Conservation (phyloP, 1,140 invertebrate genomes). For the Solenopsis invicta region DNA sequence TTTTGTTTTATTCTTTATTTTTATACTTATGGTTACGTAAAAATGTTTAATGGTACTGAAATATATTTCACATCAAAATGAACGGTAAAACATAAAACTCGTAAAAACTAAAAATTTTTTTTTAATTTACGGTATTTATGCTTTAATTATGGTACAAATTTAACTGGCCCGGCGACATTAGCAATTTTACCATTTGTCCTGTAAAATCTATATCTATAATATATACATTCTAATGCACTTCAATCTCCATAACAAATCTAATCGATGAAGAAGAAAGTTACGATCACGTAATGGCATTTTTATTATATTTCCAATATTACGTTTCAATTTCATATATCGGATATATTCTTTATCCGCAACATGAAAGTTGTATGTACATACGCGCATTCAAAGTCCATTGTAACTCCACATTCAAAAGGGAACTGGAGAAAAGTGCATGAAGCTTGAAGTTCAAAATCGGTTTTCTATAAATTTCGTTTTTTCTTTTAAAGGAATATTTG, state of each 20-base stretch:
- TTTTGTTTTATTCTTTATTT: not conserved
- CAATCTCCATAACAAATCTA: not conserved
- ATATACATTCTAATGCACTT: not conserved
- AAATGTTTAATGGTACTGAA: not conserved
- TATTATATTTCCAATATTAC: conserved; percentile 32
- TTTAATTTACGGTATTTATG: not conserved
- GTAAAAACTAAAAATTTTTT: not conserved
- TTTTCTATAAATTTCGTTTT: not conserved
- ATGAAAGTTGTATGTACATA: not conserved
- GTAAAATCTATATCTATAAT: not conserved
- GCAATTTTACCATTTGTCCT: not conserved
- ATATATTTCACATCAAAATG: not conserved
- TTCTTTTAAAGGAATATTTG: not conserved
- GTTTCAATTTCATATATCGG: conserved; percentile 3
- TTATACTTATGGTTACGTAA: not conserved
- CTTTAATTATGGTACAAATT: conserved; percentile 14
- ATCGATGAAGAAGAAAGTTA: not conserved
- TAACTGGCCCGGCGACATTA: not conserved
- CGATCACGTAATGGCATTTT: not conserved
- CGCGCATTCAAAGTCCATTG: not conserved
- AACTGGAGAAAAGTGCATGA: not conserved
- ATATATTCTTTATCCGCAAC: not conserved
- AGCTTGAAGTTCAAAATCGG: not conserved
- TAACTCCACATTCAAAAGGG: not conserved
- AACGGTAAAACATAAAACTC: not conserved